Percentiles rank a stretch among this genome's conserved stretches.
Conservation (phyloP, 2,888 invertebrate genomes). For the Rambutsinella grinnellia region DNA sequence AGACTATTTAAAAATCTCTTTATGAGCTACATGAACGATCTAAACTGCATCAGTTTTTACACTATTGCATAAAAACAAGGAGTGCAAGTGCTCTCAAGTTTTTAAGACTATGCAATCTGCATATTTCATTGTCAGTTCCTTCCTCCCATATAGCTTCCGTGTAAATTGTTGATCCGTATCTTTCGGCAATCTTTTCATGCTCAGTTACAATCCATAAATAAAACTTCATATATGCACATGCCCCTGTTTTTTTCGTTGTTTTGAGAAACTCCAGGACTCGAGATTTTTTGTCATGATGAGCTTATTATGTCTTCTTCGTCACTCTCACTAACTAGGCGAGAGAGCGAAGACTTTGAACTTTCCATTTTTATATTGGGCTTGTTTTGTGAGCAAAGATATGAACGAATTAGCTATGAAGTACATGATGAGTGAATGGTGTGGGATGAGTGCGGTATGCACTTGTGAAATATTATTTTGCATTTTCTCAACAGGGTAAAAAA, state of each 20-base stretch:
- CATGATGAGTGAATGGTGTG: no score
- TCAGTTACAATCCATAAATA: not conserved
- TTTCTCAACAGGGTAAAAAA: no score
- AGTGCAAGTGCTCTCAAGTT: not conserved
- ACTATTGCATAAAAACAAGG: not conserved
- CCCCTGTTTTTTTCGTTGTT: not conserved
- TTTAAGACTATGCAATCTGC: not conserved
- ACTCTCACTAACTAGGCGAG: not conserved
- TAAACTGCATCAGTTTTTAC: not conserved
- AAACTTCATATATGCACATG: not conserved
- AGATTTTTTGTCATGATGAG: constrained; percentile 3
- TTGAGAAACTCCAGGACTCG: not conserved
- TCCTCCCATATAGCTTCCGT: not conserved
- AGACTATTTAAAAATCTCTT: not conserved
- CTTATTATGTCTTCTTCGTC: not conserved
- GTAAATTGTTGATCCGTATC: not conserved
- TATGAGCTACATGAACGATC: not conserved
- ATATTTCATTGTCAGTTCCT: not conserved
- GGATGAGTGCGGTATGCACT: no score
- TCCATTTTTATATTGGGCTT: no score
- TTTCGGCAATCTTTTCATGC: not conserved
- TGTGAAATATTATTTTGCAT: no score
- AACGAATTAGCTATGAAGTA: no score
- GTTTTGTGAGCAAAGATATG: no score
- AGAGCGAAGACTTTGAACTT: not conserved